phyloP scores from a whole-genome alignment of 2,797 vertebrate species.

The Bradypodion pumilum region DNA sequence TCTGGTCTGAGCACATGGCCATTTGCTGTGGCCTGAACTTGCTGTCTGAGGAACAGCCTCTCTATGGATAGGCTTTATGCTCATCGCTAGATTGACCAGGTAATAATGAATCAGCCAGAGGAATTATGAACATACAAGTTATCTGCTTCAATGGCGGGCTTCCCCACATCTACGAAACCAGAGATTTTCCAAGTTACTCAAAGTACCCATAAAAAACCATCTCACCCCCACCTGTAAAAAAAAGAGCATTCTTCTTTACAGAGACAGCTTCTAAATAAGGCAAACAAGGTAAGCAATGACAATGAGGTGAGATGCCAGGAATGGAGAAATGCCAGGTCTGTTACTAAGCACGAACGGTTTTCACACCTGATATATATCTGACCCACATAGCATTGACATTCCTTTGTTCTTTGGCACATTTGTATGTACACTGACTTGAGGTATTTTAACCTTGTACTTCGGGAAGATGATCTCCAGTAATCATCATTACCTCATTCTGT shows the following conservation, averaged over 20 bases:
- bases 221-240: not conserved
- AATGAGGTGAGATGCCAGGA: not conserved
- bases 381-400: not conserved
- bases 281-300: not conserved
- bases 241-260: too few relatives aligned
- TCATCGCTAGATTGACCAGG: too few relatives aligned
- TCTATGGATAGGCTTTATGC: too few relatives aligned
- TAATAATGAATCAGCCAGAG: too few relatives aligned
- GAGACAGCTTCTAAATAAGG: not conserved
- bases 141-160: too few relatives aligned
- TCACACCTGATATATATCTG: not conserved
- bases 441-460: not conserved
- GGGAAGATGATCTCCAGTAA: constrained; percentile 5
- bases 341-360: not conserved
- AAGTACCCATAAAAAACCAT: not conserved
- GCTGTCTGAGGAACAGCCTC: too few relatives aligned
- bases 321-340: not conserved
- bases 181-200: too few relatives aligned
- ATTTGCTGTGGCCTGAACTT: too few relatives aligned
- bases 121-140: too few relatives aligned
- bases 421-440: not conserved
- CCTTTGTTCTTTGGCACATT: not conserved
- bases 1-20: too few relatives aligned
- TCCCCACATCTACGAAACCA: too few relatives aligned
- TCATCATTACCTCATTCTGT: not conserved